Percentiles rank a stretch among this genome's conserved stretches.
Conservation (phyloP, 2,888 invertebrate genomes). For the Dryomyza anilis region DNA sequence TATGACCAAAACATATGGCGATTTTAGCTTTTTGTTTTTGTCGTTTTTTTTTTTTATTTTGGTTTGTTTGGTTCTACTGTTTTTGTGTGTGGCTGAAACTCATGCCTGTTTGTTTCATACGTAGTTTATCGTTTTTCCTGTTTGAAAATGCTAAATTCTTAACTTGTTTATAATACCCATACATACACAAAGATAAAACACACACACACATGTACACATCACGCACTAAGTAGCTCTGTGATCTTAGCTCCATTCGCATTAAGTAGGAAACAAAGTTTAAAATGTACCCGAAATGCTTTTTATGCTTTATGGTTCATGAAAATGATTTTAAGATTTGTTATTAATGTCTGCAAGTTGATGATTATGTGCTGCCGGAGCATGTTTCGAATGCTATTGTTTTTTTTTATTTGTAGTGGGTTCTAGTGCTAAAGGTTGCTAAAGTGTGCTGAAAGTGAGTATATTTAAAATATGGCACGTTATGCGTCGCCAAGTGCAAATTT, state of each 20-base stretch:
- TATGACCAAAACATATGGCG: constrained; percentile 5
- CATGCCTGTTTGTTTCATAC: not conserved
- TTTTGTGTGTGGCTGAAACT: not conserved
- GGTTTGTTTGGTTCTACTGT: not conserved
- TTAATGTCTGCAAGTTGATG: constrained; percentile 7
- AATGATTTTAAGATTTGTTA: constrained; percentile 8
- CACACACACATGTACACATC: too few species aligned
- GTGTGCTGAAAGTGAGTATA: too few species aligned
- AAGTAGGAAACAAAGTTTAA: too few species aligned
- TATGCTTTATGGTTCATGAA: constrained; percentile 16
- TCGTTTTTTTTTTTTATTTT: not conserved
- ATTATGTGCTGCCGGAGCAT: not conserved
- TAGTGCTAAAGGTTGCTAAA: too few species aligned
- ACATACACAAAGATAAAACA: not conserved
- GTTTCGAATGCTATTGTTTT: too few species aligned
- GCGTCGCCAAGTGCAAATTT: not conserved
- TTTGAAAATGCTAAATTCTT: constrained; percentile 14
- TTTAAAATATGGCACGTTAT: too few species aligned
- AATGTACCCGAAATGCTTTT: not conserved
- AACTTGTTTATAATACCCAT: constrained; percentile 8
- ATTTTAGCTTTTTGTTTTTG: not conserved
- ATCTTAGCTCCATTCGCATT: too few species aligned
- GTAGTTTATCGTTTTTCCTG: constrained; percentile 7
- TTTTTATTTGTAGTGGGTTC: too few species aligned
- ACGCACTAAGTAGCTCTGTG: too few species aligned